Evolutionary conservation across 1,140 invertebrate genomes (phyloP).

Genomic region (Drosophila elegans): DNA sequence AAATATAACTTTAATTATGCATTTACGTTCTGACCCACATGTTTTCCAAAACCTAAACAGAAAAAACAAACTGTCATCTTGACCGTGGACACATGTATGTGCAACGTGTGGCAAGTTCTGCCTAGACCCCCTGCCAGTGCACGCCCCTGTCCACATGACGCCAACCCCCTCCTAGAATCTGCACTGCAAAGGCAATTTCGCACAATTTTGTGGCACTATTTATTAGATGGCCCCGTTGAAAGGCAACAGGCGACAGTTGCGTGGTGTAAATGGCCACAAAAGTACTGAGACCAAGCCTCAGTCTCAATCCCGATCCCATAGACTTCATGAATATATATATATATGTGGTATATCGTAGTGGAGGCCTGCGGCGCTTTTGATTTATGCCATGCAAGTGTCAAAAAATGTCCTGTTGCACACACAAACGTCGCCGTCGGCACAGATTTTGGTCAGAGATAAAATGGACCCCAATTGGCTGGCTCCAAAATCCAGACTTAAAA

Average conservation of each 20-base stretch:
- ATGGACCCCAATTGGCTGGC: conserved; percentile 28
- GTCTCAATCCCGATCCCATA: conserved; percentile 30
- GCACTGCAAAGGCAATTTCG: conserved; percentile 38
- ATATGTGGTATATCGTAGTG: conserved; percentile 2
- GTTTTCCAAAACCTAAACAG: not conserved
- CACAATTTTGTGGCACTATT: conserved; percentile 74
- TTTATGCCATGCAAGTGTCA: conserved; percentile 82
- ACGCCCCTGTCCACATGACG: not conserved
- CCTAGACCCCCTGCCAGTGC: conserved; percentile 45
- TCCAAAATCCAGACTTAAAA: not conserved
- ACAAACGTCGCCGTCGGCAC: conserved; percentile 50
- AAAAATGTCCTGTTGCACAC: conserved; percentile 81
- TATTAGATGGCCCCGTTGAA: conserved; percentile 79
- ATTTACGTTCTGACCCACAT: conserved; percentile 10
- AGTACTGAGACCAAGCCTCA: conserved; percentile 18
- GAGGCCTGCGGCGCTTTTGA: conserved; percentile 73
- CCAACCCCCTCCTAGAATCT: conserved; percentile 8
- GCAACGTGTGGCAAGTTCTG: conserved; percentile 57
- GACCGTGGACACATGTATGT: conserved; percentile 24
- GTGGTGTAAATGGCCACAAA: conserved; percentile 63
- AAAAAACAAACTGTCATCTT: conserved; percentile 1
- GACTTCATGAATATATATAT: conserved; percentile 3
- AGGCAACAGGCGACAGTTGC: conserved; percentile 58
- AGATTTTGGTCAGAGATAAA: conserved; percentile 68
- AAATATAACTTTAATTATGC: conserved; percentile 7